These are phyloP conservation scores for Tinea trinotella DNA, from an alignment of 2,888 invertebrate genomes.

Conservation along the genomic window DNA sequence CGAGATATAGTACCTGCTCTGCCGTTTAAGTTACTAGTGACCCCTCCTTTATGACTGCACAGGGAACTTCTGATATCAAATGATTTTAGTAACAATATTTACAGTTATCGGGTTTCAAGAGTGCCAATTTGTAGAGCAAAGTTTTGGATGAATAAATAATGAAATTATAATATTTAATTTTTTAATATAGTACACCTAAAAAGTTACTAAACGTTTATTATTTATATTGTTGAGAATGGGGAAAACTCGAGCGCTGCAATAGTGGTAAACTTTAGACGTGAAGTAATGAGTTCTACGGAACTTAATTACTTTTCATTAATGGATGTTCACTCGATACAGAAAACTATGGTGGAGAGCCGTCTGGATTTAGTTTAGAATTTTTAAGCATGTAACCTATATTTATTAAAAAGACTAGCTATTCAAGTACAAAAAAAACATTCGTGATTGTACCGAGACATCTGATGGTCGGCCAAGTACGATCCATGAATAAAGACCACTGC, in stretches of 20 bases:
- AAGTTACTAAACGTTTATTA: neutral
- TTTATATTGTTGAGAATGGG: neutral
- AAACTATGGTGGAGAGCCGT: neutral
- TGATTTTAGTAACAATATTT: too few species aligned
- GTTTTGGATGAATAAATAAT: too few species aligned
- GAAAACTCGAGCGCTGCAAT: neutral
- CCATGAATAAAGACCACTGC: too few species aligned
- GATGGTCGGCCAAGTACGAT: too few species aligned
- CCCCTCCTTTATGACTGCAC: slow-evolving; percentile 11
- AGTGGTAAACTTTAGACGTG: slow-evolving; percentile 1
- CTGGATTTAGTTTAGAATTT: neutral
- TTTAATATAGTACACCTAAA: too few species aligned
- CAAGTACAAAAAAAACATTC: too few species aligned
- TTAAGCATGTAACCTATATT: slow-evolving; percentile 2
- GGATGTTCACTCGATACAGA: neutral
- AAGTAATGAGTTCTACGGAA: neutral
- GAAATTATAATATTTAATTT: too few species aligned
- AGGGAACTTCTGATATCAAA: neutral
- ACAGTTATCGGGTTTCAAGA: too few species aligned
- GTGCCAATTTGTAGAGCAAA: too few species aligned
- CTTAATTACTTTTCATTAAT: slow-evolving; percentile 9
- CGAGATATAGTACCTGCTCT: slow-evolving; percentile 10
- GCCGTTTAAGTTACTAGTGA: slow-evolving; percentile 8
- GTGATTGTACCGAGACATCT: too few species aligned
- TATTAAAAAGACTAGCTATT: too few species aligned